Percentiles rank a stretch among this genome's conserved stretches.
These are phyloP conservation scores for Gavialis gangeticus DNA, from an alignment of 2,113 vertebrate genomes.

Conservation along the genomic window DNA sequence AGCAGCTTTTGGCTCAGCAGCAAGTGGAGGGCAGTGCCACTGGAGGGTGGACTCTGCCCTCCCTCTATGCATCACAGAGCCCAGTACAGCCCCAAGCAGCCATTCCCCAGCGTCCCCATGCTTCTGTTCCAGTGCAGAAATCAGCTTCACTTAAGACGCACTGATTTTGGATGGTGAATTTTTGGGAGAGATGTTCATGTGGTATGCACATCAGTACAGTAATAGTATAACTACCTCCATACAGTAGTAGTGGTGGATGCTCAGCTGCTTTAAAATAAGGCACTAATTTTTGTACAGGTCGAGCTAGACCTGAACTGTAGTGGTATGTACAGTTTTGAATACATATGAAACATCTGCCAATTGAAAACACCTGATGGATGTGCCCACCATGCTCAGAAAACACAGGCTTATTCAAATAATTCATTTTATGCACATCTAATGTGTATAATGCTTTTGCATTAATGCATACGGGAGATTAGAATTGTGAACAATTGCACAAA, in stretches of 20 bases:
- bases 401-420: background rate
- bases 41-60: too few species aligned
- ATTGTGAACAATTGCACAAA: background rate
- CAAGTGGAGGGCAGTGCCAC: too few species aligned
- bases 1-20: too few species aligned
- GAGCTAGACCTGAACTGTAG: background rate
- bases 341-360: background rate
- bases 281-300: background rate
- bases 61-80: too few species aligned
- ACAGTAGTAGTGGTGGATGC: background rate
- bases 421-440: fast-evolving
- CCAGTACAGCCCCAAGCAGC: too few species aligned
- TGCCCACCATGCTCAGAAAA: background rate
- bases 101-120: too few species aligned
- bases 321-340: background rate
- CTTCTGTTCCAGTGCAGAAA: too few species aligned
- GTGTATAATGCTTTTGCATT: background rate
- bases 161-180: too few species aligned
- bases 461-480: background rate
- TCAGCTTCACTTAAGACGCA: background rate
- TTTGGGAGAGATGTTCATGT: too few species aligned
- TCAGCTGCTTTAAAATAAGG: background rate
- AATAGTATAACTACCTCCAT: background rate
- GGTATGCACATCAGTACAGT: too few species aligned
- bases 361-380: background rate